Evolutionary conservation across 1,140 invertebrate species (phyloP).

Genomic region (Platyura marginata): DNA sequence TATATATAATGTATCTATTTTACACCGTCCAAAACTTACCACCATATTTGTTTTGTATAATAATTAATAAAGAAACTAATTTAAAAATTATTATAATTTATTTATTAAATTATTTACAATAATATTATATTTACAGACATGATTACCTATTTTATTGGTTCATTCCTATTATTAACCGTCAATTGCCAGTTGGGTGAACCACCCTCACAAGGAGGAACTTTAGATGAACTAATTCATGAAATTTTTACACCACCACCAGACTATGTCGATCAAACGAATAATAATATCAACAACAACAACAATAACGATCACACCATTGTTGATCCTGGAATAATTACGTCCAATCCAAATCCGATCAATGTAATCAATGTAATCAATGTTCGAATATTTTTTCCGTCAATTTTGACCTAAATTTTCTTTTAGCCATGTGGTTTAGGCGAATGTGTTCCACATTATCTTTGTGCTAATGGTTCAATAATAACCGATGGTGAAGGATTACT

Average conservation of each 20-base stretch:
- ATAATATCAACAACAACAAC: too few species aligned
- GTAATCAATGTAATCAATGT: not conserved
- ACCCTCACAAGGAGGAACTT: not conserved
- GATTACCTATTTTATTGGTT: too few species aligned
- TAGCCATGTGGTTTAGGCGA: not conserved
- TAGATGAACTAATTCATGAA: not conserved
- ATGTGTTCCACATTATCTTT: slow-evolving; percentile 46
- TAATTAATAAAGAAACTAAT: too few species aligned
- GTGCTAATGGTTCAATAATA: slow-evolving; percentile 37
- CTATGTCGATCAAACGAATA: not conserved
- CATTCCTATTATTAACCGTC: too few species aligned
- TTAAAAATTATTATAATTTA: too few species aligned
- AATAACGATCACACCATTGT: not conserved
- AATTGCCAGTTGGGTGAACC: too few species aligned
- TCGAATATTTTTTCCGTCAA: not conserved
- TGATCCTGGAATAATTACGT: not conserved
- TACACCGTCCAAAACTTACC: too few species aligned
- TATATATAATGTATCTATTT: too few species aligned
- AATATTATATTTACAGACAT: too few species aligned
- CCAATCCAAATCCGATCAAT: not conserved
- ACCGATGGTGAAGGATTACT: slow-evolving; percentile 51
- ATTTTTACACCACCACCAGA: not conserved
- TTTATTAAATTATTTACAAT: too few species aligned
- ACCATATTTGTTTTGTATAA: too few species aligned
- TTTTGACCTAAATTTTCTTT: not conserved